Conservation (phyloP, 1,140 invertebrate genomes). For the Bombus haemorrhoidalis region DNA sequence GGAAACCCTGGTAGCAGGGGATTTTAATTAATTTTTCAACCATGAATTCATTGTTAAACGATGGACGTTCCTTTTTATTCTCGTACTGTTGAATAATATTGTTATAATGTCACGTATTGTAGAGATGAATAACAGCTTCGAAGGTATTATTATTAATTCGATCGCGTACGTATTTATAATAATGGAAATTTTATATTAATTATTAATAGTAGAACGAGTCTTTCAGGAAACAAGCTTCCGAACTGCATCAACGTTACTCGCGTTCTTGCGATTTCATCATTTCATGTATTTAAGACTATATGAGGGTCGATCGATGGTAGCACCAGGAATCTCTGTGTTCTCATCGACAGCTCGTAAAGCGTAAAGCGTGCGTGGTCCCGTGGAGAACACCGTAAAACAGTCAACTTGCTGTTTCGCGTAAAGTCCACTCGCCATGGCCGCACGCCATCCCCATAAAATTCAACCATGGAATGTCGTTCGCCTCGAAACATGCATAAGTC, state of each 20-base stretch:
- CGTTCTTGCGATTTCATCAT: too few species aligned
- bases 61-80: not conserved
- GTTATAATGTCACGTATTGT: not conserved
- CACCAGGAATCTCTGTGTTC: not conserved
- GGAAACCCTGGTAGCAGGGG: too few species aligned
- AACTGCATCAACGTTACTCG: too few species aligned
- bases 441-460: not conserved
- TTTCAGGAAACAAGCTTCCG: too few species aligned
- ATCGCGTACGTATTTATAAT: not conserved
- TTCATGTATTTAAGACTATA: not conserved
- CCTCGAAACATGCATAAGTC: not conserved
- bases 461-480: not conserved
- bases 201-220: too few species aligned
- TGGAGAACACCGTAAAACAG: not conserved
- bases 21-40: conserved; percentile 25
- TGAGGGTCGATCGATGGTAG: not conserved
- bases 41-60: not conserved
- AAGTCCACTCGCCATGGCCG: not conserved
- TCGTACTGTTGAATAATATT: not conserved
- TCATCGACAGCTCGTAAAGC: not conserved
- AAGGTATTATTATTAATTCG: not conserved
- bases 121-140: not conserved
- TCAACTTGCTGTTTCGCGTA: not conserved
- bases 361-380: not conserved
- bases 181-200: too few species aligned